Conservation (phyloP, 1,140 invertebrate species). For the Apis florea region DNA sequence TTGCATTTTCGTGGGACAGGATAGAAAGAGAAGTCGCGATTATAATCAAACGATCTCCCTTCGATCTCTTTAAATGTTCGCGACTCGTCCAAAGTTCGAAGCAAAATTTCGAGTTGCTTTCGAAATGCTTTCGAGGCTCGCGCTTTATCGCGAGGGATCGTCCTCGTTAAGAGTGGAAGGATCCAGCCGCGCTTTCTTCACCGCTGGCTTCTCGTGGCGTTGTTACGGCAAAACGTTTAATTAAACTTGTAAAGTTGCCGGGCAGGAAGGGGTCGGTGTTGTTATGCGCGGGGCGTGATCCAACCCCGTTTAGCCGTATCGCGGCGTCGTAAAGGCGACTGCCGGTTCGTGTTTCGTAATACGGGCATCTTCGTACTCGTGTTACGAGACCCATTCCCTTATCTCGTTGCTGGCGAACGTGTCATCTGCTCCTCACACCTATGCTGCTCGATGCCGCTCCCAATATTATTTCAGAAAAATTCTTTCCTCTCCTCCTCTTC, state of each 20-base stretch:
- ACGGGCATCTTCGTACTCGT: constrained; percentile 76
- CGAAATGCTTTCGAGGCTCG: neutral
- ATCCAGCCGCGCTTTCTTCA: constrained; percentile 50
- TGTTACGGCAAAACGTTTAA: constrained; percentile 74
- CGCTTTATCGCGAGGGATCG: constrained; percentile 42
- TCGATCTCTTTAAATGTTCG: neutral
- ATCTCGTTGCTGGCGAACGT: constrained; percentile 73
- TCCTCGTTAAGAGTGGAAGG: constrained; percentile 29
- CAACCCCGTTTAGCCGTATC: constrained; percentile 59
- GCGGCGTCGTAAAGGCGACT: constrained; percentile 72
- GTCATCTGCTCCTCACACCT: constrained; percentile 75
- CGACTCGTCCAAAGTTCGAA: neutral
- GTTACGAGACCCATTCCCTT: constrained; percentile 76
- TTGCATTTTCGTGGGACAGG: neutral
- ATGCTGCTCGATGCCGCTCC: constrained; percentile 20
- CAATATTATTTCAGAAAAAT: neutral
- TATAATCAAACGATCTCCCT: neutral
- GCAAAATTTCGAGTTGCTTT: neutral
- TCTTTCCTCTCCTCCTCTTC: too few species aligned
- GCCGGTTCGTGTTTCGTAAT: constrained; percentile 75
- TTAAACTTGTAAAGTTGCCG: constrained; percentile 71
- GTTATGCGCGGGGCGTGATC: constrained; percentile 74
- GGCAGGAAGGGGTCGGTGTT: constrained; percentile 67
- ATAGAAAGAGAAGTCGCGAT: too few species aligned
- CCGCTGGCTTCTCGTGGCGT: constrained; percentile 31